phyloP scores from a whole-genome alignment of 64 coral and sea anemone genomes.

The Actinia tenebrosa region DNA sequence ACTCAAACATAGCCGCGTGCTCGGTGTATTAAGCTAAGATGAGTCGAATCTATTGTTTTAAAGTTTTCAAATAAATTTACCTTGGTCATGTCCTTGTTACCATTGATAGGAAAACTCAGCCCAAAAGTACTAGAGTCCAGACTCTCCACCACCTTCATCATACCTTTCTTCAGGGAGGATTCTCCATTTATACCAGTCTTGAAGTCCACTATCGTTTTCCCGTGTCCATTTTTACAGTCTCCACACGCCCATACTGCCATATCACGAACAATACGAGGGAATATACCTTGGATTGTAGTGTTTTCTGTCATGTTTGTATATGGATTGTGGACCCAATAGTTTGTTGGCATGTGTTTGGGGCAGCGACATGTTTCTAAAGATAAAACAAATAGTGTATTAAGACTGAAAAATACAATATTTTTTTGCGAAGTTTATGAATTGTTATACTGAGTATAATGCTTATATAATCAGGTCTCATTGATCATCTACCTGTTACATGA shows the following conservation, averaged over 20 bases:
- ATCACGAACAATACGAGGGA: constrained; percentile 12
- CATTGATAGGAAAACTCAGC: constrained; percentile 43
- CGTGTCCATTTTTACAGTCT: constrained; percentile 15
- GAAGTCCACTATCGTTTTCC: constrained; percentile 20
- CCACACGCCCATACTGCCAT: constrained; percentile 23
- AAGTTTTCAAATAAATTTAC: not conserved
- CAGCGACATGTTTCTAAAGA: constrained; percentile 39
- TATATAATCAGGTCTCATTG: too few relatives aligned
- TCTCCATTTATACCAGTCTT: not conserved
- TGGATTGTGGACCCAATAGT: constrained; percentile 32
- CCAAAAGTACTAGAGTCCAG: not conserved
- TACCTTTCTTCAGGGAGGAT: not conserved
- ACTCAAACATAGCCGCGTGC: too few relatives aligned
- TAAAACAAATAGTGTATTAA: not conserved
- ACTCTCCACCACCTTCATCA: constrained; percentile 8
- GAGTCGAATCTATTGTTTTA: too few relatives aligned
- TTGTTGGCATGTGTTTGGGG: constrained; percentile 23
- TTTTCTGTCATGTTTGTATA: not conserved
- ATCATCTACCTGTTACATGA: too few relatives aligned
- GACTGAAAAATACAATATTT: too few relatives aligned
- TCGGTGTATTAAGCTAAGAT: too few relatives aligned
- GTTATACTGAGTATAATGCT: too few relatives aligned
- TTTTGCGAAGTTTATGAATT: too few relatives aligned
- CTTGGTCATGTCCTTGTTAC: constrained; percentile 45
- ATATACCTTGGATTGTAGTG: not conserved